Percentiles rank a stretch among this genome's conserved stretches.
Evolutionary conservation across 2,113 vertebrate genomes (phyloP).

Genomic region (Manacus vitellinus): DNA sequence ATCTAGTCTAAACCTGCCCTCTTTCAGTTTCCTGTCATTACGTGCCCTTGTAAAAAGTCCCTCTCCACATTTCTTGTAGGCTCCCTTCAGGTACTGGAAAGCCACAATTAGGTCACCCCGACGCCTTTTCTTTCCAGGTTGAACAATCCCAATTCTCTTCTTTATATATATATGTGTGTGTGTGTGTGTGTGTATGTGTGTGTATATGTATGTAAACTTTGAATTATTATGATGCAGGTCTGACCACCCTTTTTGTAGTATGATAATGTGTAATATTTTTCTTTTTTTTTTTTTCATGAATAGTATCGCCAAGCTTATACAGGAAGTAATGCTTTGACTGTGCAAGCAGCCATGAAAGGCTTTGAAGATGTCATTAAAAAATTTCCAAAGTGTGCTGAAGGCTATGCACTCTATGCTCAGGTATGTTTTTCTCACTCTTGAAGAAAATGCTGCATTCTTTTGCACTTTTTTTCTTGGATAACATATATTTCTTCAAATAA

Average conservation of each 20-base stretch:
- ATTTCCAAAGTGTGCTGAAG: constrained; percentile 95
- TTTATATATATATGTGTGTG: not conserved
- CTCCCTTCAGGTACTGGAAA: not conserved
- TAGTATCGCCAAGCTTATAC: constrained; percentile 98
- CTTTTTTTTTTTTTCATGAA: not conserved
- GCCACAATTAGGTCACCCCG: not conserved
- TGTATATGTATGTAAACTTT: not conserved
- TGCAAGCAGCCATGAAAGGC: constrained; percentile 94
- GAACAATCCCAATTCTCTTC: not conserved
- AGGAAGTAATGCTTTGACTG: constrained; percentile 91
- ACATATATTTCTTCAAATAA: not conserved
- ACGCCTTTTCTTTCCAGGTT: not conserved
- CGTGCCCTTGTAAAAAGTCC: not conserved
- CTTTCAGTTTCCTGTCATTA: not conserved
- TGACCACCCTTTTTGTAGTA: not conserved
- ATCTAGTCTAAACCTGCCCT: accelerated
- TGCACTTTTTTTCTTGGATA: not conserved
- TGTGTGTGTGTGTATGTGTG: too few species aligned
- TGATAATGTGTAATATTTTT: not conserved
- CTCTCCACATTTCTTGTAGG: not conserved
- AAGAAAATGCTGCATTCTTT: not conserved
- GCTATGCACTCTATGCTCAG: constrained; percentile 97
- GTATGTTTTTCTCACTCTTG: constrained; percentile 66
- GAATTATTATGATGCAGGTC: not conserved
- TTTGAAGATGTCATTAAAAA: constrained; percentile 95